Base-by-base conservation (phyloP, 92 coral and sea anemone genomes). In the Zoanthus solanderi region DNA sequence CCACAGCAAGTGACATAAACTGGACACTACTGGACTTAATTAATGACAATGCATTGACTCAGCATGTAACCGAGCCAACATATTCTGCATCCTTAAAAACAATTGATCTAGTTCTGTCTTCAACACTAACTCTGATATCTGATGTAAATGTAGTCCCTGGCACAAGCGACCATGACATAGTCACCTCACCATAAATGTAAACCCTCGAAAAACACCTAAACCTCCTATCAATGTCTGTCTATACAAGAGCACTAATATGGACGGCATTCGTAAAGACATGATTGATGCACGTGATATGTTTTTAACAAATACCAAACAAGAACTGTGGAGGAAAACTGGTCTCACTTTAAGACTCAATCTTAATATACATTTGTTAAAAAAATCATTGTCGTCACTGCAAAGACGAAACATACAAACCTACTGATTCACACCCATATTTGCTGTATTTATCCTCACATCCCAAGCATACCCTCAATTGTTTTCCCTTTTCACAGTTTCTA, bases 31-130 rank as follows among this genome's bases (percentile, higher is more conserved):
- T 80, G 47, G 85, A 60, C 52, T 80, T 80, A 12, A 83, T 68
- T 83, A 78, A 83, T 46, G 87, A 83, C 58, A 83, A 83, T 68
- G 87, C 66, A 42, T 30, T 83, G 32, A 68, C 87, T 17, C 78
- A 68, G 87, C 63, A 83, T 83, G 78, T 83, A 15, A 67, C 87
- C 31, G 86, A 61, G 86, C 86, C 86, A 63, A 82, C 58, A 34
- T 57, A 56, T 61, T 76, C 76, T 82, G 86, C 54, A 63, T 61
- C 76, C 50, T 32, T 58, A 82, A 82, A 82, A 48, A 82, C 56
- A 16, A 75, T 48, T 11, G 86, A 82, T 28, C 53, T 82, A 82
- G 86, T 61, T 50, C 73, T 82, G 14, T 82, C 86, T 60, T 82
- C 86, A 31, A 82, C 86, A 16, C 77, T 77, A 83, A 83, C 77